Evolutionary conservation across 2,113 vertebrate species (phyloP).

Genomic region (Pelusios castaneus): DNA sequence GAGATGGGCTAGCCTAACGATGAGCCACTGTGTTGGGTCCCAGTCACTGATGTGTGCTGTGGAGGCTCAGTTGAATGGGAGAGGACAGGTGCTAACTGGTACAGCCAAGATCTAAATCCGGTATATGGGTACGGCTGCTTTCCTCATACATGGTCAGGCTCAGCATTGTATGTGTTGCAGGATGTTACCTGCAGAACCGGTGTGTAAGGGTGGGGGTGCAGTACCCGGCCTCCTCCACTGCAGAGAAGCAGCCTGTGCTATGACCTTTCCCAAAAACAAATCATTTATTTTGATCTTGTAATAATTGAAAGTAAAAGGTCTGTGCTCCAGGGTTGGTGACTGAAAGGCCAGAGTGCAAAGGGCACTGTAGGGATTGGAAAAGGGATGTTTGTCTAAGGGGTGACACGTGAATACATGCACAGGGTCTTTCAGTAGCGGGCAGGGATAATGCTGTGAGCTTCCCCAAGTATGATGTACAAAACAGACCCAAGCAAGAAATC

Average conservation of each 20-base stretch:
- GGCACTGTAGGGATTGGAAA: not conserved
- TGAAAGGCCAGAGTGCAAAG: not conserved
- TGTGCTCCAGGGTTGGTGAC: rapidly evolving
- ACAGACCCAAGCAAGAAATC: not conserved
- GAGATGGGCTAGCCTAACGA: rapidly evolving
- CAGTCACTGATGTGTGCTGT: not conserved
- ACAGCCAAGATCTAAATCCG: rapidly evolving
- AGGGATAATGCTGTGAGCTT: not conserved
- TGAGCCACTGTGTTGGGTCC: not conserved
- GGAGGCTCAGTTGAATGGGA: not conserved
- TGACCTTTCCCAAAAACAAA: not conserved
- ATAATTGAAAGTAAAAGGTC: not conserved
- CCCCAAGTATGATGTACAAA: not conserved
- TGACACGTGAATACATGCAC: not conserved
- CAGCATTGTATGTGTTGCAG: rapidly evolving
- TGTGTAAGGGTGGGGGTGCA: not conserved
- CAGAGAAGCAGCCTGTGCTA: not conserved
- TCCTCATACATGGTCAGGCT: not conserved
- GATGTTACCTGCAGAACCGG: not conserved
- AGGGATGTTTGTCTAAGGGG: not conserved
- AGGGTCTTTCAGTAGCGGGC: not conserved
- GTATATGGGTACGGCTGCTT: rapidly evolving
- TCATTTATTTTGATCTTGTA: rapidly evolving
- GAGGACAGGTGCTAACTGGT: not conserved
- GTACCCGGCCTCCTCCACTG: rapidly evolving